Base-by-base conservation (phyloP, 1,140 invertebrate species). In the Cataglyphis hispanica region DNA sequence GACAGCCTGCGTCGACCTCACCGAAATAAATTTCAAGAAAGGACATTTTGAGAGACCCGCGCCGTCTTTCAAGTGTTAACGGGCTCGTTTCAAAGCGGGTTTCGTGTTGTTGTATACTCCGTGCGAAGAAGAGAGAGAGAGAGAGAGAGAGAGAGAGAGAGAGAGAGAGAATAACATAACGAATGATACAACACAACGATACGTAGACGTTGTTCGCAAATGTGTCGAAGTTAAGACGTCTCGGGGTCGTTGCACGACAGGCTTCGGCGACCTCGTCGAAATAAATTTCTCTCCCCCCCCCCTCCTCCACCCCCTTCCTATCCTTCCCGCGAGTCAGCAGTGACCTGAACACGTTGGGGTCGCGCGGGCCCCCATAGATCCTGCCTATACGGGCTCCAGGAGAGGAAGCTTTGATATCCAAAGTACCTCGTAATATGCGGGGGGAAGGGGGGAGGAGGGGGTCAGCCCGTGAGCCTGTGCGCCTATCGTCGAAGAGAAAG, bases 151-250 rank as follows among this genome's bases (percentile, higher is more conserved):
- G 70, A 77, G 67, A 67, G 60, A n/a, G n/a, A n/a, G n/a, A n/a
- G n/a, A n/a, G n/a, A n/a, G n/a, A n/a, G 58, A 22, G 27, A 25
- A 31, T 83, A 37, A 40, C 56, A 46, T 63, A 84, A 37, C 58
- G 31, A 64, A 84, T 22, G 60, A 77, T 63, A 50, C 72, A 75
- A 60, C 67, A 50, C 66, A 61, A 50, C 58, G 80, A 63, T 61
- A 74, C 46, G 80, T 53, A 27, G 43, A 85, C 63, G 75, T 70
- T 61, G 64, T 86, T 37, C 61, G 87, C 85, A 60, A 64, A 77
- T 87, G 88, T 66, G 88, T 90, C 89, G 86, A 91, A 91, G 91
- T 91, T 91, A 91, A 91, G 90, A 91, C 89, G 90, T 90, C 84
- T 86, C 76, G 64, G 85, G 75, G 60, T 89, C 85, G 43, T 80